Conservation (phyloP, 2,888 invertebrate genomes). For the Rapana venosa region DNA sequence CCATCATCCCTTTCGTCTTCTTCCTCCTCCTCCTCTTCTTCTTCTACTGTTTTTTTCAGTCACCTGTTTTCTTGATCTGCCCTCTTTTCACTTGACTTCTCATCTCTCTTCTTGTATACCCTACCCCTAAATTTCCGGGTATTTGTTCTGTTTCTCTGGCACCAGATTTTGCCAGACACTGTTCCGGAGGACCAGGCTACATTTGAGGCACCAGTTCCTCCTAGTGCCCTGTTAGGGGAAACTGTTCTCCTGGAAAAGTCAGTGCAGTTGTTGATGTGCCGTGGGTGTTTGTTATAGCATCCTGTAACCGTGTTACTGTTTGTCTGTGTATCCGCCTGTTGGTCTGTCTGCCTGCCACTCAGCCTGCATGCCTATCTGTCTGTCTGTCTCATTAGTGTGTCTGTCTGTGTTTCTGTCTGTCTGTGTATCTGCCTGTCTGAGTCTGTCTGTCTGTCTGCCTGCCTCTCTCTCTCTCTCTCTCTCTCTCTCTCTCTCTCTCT, state of each 20-base stretch:
- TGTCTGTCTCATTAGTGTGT: not conserved
- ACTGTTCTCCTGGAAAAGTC: not conserved
- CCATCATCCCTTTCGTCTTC: too few species aligned
- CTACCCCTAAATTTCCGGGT: not conserved
- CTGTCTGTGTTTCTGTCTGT: not conserved
- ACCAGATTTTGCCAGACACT: not conserved
- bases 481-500: too few species aligned
- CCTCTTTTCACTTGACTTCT: not conserved
- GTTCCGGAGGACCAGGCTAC: not conserved
- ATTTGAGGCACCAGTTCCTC: not conserved
- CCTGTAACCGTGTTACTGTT: not conserved
- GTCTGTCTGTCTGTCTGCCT: not conserved
- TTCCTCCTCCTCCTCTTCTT: too few species aligned
- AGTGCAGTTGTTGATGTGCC: not conserved
- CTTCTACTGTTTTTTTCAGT: too few species aligned
- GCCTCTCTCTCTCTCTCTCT: not conserved
- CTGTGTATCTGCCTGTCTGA: not conserved
- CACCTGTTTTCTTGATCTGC: not conserved
- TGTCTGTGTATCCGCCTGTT: not conserved
- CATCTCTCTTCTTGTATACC: too few species aligned
- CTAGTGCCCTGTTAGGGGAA: not conserved
- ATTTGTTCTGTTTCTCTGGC: not conserved
- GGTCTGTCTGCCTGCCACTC: not conserved
- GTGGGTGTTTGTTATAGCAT: too few species aligned
- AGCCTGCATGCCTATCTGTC: not conserved